phyloP scores from a whole-genome alignment of 2,888 invertebrate species.

The Odontocolon sp. region DNA sequence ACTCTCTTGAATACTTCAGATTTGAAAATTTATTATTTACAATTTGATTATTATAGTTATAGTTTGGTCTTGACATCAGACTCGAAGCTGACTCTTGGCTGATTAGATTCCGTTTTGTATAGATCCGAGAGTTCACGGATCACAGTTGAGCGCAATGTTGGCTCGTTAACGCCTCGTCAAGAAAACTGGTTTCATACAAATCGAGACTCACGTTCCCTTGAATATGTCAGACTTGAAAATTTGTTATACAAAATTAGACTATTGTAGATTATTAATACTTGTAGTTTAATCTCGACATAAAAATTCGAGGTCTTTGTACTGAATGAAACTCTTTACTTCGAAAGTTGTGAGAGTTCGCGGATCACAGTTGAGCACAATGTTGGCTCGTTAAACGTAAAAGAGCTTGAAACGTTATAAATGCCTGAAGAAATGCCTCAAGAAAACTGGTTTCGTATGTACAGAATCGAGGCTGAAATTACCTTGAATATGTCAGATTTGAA shows the following conservation, averaged over 20 bases:
- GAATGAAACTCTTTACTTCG: background rate
- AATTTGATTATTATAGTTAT: too few relatives aligned
- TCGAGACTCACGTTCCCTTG: too few relatives aligned
- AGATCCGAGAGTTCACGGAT: background rate
- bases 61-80: background rate
- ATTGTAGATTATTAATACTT: too few relatives aligned
- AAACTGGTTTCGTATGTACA: slow-evolving; percentile 19
- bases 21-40: too few relatives aligned
- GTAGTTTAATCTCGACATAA: background rate
- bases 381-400: background rate
- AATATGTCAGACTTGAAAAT: too few relatives aligned
- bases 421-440: too few relatives aligned
- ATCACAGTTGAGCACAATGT: background rate
- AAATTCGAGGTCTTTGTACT: slow-evolving; percentile 7
- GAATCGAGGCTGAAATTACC: too few relatives aligned
- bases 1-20: too few relatives aligned
- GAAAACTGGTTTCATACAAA: slow-evolving; percentile 19
- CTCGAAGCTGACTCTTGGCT: background rate
- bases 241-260: too few relatives aligned
- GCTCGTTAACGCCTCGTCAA: background rate
- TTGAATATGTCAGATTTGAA: too few relatives aligned
- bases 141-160: background rate
- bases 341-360: background rate
- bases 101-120: background rate
- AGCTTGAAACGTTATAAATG: too few relatives aligned